Base-by-base conservation (phyloP, 1,140 invertebrate species). In the Sinonovacula constricta region DNA sequence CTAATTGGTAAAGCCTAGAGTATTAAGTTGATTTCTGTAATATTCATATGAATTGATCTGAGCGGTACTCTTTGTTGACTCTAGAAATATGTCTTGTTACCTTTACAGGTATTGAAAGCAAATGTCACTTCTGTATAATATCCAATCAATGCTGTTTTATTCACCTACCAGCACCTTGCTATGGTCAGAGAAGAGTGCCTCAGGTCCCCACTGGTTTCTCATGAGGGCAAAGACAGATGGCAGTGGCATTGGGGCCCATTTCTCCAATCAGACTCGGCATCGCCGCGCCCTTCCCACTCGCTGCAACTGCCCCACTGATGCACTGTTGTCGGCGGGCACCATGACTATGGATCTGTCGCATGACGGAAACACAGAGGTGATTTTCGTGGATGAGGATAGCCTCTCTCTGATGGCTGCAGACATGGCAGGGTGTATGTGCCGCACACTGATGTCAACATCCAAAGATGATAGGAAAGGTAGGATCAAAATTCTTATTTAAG, bases 341-440 rank as follows among this genome's bases (percentile, higher is more conserved):
- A 63, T 89, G 22, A 75, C 87, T 45, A 79, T 87, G 54, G 95
- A 96, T 85, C 93, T 94, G 82, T 93, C 93, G 0, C 92, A 93
- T 30, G 88, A 90, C 10, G 88, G 92, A 4, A 90, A 92, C 74
- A 93, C 93, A 7, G 91, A 93, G 81, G 83, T 96, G 1, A 93
- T 95, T 60, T 95, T 94, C 93, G 90, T 94, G 2, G 93, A 95
- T 84, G 90, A 90, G 5, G 92, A 92, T 63, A 85, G 92, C 0
- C 91, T 91, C 63, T 92, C 94, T 69, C 93, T 96, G 28, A 91
- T 94, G 54, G 92, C 93, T 0, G 89, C 94, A 0, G 95, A 95
- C 86, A 91, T 94, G 70, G 85, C 93, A 39, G 95, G 94, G 0
- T 96, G 95, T 85, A 83, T 89, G 31, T 96, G 95, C 83, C 92